phyloP scores from a whole-genome alignment of 1,140 invertebrate genomes.

The Drosophila tropicalis region DNA sequence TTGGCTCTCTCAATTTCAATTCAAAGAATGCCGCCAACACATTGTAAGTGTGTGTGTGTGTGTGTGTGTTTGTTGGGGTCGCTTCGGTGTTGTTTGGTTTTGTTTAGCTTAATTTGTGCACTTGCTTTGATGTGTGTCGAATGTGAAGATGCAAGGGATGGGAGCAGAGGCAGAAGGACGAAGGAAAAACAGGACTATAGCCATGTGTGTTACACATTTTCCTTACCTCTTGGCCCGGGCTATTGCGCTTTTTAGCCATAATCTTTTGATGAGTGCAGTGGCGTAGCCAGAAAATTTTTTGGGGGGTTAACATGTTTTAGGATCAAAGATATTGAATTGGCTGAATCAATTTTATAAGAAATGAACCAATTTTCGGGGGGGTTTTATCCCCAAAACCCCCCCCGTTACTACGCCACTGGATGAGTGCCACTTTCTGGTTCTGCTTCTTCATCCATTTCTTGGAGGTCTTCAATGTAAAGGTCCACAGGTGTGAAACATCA shows the following conservation, averaged over 20 bases:
- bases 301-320: no score
- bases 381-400: no score
- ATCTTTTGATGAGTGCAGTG: slow-evolving; percentile 12
- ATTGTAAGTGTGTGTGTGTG: slow-evolving; percentile 8
- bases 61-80: slow-evolving; percentile 11
- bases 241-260: slow-evolving; percentile 5
- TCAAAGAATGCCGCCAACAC: slow-evolving; percentile 34
- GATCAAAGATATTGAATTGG: no score
- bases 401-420: no score
- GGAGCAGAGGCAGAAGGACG: neutral
- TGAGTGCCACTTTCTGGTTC: slow-evolving; percentile 2
- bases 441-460: neutral
- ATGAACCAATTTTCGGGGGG: no score
- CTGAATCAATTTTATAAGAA: no score
- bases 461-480: neutral
- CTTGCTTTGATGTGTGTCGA: slow-evolving; percentile 24
- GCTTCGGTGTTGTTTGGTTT: slow-evolving; percentile 18
- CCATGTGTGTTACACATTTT: neutral
- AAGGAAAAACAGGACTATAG: neutral
- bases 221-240: no score
- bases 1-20: slow-evolving; percentile 28
- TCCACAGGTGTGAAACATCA: slow-evolving; percentile 12
- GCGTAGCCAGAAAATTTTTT: no score
- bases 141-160: slow-evolving; percentile 3
- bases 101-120: slow-evolving; percentile 30